phyloP scores from a whole-genome alignment of 2,888 invertebrate species.

The Vanessa cardui region DNA sequence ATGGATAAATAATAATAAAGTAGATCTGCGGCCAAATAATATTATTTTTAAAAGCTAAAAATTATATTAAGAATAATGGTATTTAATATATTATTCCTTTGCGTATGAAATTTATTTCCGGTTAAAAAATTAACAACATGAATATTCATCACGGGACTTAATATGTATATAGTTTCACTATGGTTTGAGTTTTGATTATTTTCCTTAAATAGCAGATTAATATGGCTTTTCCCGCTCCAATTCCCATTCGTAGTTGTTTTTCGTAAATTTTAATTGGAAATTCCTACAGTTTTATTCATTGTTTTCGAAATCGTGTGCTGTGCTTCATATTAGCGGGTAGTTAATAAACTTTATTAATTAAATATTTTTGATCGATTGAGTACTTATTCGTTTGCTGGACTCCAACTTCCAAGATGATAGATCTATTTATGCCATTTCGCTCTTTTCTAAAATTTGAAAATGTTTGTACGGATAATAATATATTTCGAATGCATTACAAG shows the following conservation, averaged over 20 bases:
- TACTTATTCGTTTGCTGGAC: neutral
- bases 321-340: neutral
- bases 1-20: no score
- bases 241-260: no score
- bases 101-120: neutral
- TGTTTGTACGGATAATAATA: slow-evolving; percentile 88
- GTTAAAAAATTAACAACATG: neutral
- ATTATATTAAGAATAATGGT: no score
- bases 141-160: neutral
- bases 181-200: no score
- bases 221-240: no score
- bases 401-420: slow-evolving; percentile 75
- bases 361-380: neutral
- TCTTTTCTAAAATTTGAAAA: slow-evolving; percentile 86
- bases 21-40: no score
- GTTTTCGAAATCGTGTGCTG: neutral
- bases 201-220: no score
- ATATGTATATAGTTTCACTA: no score
- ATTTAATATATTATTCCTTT: no score
- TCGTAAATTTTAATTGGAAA: neutral
- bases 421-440: slow-evolving; percentile 86
- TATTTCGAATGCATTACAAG: slow-evolving; percentile 89
- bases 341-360: neutral
- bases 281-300: neutral
- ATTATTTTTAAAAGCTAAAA: no score